These are phyloP conservation scores for Harpegnathos saltator DNA, from an alignment of 1,140 invertebrate species.

Conservation along the genomic window DNA sequence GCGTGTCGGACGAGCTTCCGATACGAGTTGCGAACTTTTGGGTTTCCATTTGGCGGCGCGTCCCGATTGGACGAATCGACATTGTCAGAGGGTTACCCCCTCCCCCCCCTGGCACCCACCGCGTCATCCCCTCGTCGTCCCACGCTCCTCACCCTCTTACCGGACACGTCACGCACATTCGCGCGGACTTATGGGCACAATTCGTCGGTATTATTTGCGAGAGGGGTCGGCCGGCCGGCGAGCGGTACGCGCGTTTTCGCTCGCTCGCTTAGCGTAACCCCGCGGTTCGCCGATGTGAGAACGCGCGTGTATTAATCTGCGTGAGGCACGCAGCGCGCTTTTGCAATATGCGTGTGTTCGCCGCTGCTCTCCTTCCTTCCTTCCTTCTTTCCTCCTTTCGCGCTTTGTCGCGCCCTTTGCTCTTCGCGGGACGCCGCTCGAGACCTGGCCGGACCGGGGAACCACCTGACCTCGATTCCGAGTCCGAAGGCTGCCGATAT, in stretches of 20 bases:
- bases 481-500: constrained; percentile 6
- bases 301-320: constrained; percentile 74
- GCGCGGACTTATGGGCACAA: constrained; percentile 79
- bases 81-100: constrained; percentile 75
- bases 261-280: constrained; percentile 43
- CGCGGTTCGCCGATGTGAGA: neutral
- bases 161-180: constrained; percentile 79
- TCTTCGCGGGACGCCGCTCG: constrained; percentile 22
- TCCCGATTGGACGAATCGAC: constrained; percentile 79
- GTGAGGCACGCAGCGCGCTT: constrained; percentile 49
- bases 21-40: constrained; percentile 66
- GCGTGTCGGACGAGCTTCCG: constrained; percentile 53
- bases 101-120: constrained; percentile 59
- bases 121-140: no score
- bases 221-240: constrained; percentile 62
- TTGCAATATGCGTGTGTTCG: constrained; percentile 65
- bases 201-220: constrained; percentile 79
- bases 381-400: constrained; percentile 49
- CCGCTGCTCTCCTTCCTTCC: constrained; percentile 51
- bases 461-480: constrained; percentile 17
- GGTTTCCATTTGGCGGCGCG: constrained; percentile 69
- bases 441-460: constrained; percentile 15
- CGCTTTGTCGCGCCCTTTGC: constrained; percentile 26
- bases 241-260: constrained; percentile 22
- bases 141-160: constrained; percentile 1